phyloP scores from a whole-genome alignment of 2,797 vertebrate species.

The Spinus pinus region DNA sequence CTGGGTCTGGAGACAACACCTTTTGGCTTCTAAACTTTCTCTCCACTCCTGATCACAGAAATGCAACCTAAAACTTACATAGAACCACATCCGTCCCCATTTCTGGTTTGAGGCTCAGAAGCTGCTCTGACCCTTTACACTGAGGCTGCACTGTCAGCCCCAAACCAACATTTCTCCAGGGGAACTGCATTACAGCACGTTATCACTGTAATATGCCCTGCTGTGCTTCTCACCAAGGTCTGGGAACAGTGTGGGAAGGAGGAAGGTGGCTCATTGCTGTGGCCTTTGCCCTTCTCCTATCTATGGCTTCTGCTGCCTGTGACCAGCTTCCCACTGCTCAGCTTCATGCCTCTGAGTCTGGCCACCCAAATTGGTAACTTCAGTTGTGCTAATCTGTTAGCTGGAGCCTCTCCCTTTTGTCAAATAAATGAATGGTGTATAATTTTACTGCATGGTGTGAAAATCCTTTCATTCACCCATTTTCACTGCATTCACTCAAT shows the following conservation, averaged over 20 bases:
- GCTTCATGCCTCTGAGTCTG: neutral
- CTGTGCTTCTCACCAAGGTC: accelerated
- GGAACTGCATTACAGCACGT: neutral
- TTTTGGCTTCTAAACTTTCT: neutral
- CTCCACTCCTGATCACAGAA: neutral
- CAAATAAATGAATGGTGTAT: neutral
- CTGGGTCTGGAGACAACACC: neutral
- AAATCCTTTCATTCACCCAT: neutral
- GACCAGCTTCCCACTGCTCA: neutral
- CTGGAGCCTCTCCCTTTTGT: neutral
- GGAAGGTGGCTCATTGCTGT: neutral
- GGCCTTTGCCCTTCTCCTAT: neutral
- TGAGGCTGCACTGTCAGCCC: neutral
- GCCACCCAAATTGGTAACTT: neutral
- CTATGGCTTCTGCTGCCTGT: neutral
- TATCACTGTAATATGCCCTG: accelerated
- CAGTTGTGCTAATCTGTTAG: neutral
- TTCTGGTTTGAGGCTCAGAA: neutral
- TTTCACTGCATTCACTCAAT: neutral
- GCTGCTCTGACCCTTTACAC: neutral
- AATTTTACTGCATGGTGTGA: neutral
- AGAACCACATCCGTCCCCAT: neutral
- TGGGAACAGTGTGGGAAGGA: accelerated
- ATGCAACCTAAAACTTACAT: accelerated
- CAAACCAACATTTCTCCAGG: neutral